Percentiles rank a stretch among this genome's conserved stretches.
phyloP scores from a whole-genome alignment of 2,113 vertebrate genomes.

The Sporophila hypoxantha region DNA sequence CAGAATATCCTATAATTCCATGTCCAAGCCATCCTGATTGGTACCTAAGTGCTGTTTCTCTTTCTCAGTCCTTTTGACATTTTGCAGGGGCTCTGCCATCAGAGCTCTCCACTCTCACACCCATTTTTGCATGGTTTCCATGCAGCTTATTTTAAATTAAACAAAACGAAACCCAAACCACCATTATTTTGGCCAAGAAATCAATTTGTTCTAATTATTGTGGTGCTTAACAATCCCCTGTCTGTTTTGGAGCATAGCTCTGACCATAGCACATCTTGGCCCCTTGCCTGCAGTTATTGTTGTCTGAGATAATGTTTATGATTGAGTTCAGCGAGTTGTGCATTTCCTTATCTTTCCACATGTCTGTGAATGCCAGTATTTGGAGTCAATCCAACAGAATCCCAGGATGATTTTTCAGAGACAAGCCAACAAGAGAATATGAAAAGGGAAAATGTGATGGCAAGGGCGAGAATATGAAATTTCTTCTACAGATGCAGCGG shows the following conservation, averaged over 20 bases:
- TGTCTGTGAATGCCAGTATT: not conserved
- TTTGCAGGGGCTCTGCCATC: not conserved
- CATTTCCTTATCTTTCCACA: conserved; percentile 20
- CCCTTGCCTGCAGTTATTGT: not conserved
- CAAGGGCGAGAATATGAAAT: not conserved
- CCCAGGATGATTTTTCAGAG: not conserved
- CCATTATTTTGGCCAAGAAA: not conserved
- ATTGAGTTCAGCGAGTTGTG: not conserved
- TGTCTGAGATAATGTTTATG: conserved; percentile 13
- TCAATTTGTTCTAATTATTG: not conserved
- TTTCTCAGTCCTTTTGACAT: not conserved
- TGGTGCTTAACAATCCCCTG: not conserved
- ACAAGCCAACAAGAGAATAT: not conserved
- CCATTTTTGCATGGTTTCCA: not conserved
- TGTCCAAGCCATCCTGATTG: not conserved
- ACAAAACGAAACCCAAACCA: not conserved
- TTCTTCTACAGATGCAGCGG: accelerated
- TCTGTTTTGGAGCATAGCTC: not conserved
- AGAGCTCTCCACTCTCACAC: not conserved
- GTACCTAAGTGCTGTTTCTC: not conserved
- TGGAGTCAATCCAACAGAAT: not conserved
- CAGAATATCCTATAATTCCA: not conserved
- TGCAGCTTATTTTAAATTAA: not conserved
- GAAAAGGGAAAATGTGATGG: not conserved
- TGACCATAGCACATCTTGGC: not conserved